phyloP scores from a whole-genome alignment of 2,797 vertebrate genomes.

The Darevskia nairensis region DNA sequence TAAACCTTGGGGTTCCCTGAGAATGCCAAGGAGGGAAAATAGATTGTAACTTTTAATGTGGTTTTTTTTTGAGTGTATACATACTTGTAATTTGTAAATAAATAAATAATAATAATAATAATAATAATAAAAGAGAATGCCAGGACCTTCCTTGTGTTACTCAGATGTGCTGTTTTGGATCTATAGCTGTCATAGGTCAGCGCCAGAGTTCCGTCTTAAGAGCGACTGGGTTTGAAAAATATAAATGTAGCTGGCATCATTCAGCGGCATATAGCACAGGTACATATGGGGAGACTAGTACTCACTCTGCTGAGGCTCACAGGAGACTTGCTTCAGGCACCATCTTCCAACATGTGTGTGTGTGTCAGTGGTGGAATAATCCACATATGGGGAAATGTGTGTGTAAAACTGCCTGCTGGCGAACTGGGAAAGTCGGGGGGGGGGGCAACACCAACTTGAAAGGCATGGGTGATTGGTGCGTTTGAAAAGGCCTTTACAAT shows the following conservation, averaged over 20 bases:
- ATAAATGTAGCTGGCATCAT: slow-evolving; percentile 38
- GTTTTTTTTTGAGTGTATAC: too few relatives aligned
- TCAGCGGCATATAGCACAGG: slow-evolving; percentile 39
- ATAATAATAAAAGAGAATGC: too few relatives aligned
- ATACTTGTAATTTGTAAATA: too few relatives aligned
- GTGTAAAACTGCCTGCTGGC: slow-evolving; percentile 57
- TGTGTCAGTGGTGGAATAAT: too few relatives aligned
- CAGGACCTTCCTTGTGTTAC: too few relatives aligned
- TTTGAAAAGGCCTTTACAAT: slow-evolving; percentile 67
- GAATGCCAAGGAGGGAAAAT: too few relatives aligned
- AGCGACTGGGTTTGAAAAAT: slow-evolving; percentile 25
- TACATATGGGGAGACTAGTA: background rate
- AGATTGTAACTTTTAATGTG: too few relatives aligned
- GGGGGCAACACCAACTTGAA: slow-evolving; percentile 67
- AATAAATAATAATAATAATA: too few relatives aligned
- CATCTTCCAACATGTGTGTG: too few relatives aligned
- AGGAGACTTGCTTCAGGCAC: too few relatives aligned
- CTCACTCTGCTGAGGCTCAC: too few relatives aligned
- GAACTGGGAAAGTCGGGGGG: slow-evolving; percentile 54
- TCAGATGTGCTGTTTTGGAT: background rate
- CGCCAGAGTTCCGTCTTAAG: background rate
- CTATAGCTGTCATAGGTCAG: background rate
- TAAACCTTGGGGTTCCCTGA: background rate
- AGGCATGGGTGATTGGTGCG: slow-evolving; percentile 64
- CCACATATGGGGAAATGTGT: background rate